Base-by-base conservation (phyloP, 1,140 invertebrate genomes). In the Tachypleus tridentatus region DNA sequence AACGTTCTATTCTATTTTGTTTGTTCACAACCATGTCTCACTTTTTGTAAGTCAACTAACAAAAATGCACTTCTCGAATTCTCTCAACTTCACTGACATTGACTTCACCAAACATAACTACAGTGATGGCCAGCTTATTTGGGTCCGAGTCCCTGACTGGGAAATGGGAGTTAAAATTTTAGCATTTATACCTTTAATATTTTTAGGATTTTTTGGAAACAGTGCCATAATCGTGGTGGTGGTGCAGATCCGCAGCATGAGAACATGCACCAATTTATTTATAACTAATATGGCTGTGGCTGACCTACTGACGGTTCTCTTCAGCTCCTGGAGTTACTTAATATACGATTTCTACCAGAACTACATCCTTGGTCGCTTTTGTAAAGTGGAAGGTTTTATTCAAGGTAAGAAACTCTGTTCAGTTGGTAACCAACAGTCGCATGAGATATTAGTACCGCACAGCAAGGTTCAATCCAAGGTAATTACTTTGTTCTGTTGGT, bases 211-310 rank as follows among this genome's bases (percentile, higher is more conserved):
- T 9, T 78, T 87, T 53, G 84, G 86, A 0, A 93, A 93, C 73
- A 74, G 82, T 5, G 76, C 86, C 3, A 82, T 91, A 8, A 78
- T 92, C 4, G 77, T 84, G 58, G 81, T 88, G 0, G 81, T 92
- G 11, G 65, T 82, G 0, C 81, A 78, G n/a, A 84, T 85, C 71
- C 81, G 82, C 68, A 80, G 85, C 67, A 79, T 91, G 62, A 80
- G 84, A 64, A 85, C 85, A n/a, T 83, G 87, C 0, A 88, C 87
- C 4, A 91, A 92, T 76, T 77, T 88, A 50, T 80, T 91, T 48
- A 86, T 93, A 7, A 82, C 85, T 49, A 91, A 89, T 70, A 84
- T 92, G 80, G 88, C 88, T 0, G 70, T 85, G 4, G 85, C 87
- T 0, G 89, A 92, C 76, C 76, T 91, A 3, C 72, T 85, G 1